Conservation (phyloP, 2,888 invertebrate genomes). For the Patella pellucida region DNA sequence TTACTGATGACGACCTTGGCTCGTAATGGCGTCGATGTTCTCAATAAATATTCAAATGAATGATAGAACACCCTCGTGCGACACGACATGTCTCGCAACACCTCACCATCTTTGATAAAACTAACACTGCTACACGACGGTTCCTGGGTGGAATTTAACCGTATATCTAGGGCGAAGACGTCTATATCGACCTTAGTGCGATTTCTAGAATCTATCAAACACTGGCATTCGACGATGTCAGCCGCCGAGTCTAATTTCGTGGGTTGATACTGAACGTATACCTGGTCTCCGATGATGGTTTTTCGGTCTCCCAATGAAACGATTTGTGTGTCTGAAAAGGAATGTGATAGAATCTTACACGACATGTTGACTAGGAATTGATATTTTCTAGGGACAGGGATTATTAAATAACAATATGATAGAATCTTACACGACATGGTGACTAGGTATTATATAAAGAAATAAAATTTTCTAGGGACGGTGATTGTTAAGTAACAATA, state of each 20-base stretch:
- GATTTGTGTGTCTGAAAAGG: not conserved
- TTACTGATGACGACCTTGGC: not conserved
- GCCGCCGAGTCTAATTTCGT: not conserved
- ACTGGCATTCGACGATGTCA: not conserved
- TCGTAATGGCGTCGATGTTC: conserved; percentile 1
- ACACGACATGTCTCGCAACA: conserved; percentile 1
- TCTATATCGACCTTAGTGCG: not conserved
- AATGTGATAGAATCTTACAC: too few species aligned
- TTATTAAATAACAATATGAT: too few species aligned
- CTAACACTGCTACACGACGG: not conserved
- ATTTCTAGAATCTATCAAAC: not conserved
- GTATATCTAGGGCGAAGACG: not conserved
- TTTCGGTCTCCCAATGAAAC: conserved; percentile 1
- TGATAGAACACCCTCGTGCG: not conserved
- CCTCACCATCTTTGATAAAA: not conserved
- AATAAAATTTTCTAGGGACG: too few species aligned
- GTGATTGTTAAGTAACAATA: too few species aligned
- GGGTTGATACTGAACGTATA: not conserved
- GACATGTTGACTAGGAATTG: too few species aligned
- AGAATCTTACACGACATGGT: too few species aligned
- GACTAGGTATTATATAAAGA: too few species aligned
- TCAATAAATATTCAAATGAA: not conserved
- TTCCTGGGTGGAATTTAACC: not conserved
- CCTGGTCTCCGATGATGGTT: not conserved
- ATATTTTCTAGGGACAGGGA: too few species aligned